Percentiles rank a stretch among this genome's conserved stretches.
Evolutionary conservation across 2,888 invertebrate genomes (phyloP).

Genomic region (Epsilonema sp.): DNA sequence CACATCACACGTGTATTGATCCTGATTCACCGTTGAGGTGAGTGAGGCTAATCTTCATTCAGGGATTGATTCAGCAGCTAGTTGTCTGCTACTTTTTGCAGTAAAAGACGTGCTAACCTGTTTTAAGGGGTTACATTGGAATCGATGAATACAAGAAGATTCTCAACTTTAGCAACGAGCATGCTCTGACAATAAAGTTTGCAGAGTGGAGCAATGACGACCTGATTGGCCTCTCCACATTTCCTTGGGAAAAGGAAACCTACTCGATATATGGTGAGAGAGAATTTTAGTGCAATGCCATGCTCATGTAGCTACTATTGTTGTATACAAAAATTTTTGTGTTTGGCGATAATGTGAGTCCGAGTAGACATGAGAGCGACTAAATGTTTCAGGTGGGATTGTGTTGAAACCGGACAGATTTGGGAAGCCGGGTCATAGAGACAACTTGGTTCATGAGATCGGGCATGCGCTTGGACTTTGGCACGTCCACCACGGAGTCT

Average conservation of each 20-base stretch:
- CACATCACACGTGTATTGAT: conserved; percentile 20
- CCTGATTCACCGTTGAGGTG: conserved; percentile 22
- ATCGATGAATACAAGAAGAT: conserved; percentile 21
- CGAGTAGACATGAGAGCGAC: no score
- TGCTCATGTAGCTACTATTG: no score
- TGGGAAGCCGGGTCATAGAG: conserved; percentile 16
- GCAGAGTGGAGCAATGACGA: conserved; percentile 18
- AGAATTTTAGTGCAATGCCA: neutral
- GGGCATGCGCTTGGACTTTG: conserved; percentile 29
- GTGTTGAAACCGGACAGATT: conserved; percentile 22
- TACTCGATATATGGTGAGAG: conserved; percentile 19
- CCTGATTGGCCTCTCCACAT: conserved; percentile 26
- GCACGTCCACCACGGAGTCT: conserved; percentile 29
- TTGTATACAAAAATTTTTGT: no score
- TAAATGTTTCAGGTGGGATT: conserved; percentile 26
- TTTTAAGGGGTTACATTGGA: conserved; percentile 20
- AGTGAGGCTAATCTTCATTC: no score
- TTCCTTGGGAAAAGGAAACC: conserved; percentile 28
- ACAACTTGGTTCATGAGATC: conserved; percentile 28
- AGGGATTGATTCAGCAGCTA: no score
- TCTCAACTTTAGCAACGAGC: conserved; percentile 14
- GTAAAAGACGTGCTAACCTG: no score
- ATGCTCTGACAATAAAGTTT: conserved; percentile 24
- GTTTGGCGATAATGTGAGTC: no score
- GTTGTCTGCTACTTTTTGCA: no score